phyloP scores from a whole-genome alignment of 2,797 vertebrate species.

The Uromys caudimaculatus region DNA sequence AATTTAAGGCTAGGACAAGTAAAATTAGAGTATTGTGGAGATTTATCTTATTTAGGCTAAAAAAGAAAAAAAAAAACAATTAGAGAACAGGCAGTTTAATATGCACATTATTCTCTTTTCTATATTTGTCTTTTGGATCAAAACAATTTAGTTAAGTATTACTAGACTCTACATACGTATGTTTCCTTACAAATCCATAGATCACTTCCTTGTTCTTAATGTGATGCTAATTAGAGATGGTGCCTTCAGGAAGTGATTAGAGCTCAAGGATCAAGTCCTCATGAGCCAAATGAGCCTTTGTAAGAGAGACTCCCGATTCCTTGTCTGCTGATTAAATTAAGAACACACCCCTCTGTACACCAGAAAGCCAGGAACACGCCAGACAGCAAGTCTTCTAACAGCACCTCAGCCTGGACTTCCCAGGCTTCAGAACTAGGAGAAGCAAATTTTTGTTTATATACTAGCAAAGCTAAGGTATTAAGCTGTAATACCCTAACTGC shows the following conservation, averaged over 20 bases:
- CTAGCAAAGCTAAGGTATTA: neutral
- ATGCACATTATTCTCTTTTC: neutral
- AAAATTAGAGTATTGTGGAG: neutral
- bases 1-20: neutral
- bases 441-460: neutral
- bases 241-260: neutral
- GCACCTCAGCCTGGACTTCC: neutral
- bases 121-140: constrained; percentile 28
- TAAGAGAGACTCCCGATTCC: neutral
- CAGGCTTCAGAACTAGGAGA: neutral
- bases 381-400: neutral
- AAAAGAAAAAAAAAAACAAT: neutral
- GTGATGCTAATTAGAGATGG: neutral
- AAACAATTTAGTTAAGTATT: neutral
- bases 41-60: neutral
- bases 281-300: neutral
- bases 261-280: neutral
- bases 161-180: neutral
- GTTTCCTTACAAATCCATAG: neutral
- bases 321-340: neutral
- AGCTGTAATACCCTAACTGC: neutral
- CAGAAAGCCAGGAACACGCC: neutral
- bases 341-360: neutral
- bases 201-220: neutral
- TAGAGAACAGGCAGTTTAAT: neutral